Evolutionary conservation across 2,797 vertebrate species (phyloP).

Genomic region (Peromyscus melanophrys): DNA sequence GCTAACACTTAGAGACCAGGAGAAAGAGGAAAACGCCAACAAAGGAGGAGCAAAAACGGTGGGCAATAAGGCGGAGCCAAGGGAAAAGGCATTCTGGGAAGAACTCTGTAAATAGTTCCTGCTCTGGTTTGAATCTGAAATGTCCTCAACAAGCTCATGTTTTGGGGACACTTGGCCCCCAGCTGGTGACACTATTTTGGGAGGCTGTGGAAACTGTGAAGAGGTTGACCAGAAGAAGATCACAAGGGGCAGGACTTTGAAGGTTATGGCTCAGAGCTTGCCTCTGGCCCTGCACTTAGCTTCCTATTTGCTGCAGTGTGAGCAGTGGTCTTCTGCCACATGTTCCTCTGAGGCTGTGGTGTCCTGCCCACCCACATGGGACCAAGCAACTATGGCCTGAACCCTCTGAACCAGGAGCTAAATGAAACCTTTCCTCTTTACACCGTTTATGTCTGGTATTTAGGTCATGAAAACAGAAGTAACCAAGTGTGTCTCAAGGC

Average conservation of each 20-base stretch:
- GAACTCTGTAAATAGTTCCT: slow-evolving; percentile 28
- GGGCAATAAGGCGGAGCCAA: neutral
- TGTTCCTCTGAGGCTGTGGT: neutral
- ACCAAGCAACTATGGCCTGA: neutral
- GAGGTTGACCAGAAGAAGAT: neutral
- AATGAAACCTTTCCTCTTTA: neutral
- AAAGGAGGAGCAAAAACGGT: slow-evolving; percentile 24
- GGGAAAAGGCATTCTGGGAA: neutral
- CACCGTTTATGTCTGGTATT: neutral
- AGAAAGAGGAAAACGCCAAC: slow-evolving; percentile 25
- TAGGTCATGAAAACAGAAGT: neutral
- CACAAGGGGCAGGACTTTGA: neutral
- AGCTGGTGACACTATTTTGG: neutral
- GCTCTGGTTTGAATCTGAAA: neutral
- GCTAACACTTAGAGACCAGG: slow-evolving; percentile 3
- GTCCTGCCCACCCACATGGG: neutral
- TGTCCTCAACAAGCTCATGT: neutral
- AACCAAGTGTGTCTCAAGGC: neutral
- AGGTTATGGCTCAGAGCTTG: neutral
- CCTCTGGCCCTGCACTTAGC: neutral
- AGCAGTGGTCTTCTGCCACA: neutral
- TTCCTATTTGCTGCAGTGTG: neutral
- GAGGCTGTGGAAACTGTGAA: neutral
- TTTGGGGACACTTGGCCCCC: neutral
- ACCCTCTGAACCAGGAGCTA: neutral